Base-by-base conservation (phyloP, 2,888 invertebrate species). In the Nymphalis polychloros region DNA sequence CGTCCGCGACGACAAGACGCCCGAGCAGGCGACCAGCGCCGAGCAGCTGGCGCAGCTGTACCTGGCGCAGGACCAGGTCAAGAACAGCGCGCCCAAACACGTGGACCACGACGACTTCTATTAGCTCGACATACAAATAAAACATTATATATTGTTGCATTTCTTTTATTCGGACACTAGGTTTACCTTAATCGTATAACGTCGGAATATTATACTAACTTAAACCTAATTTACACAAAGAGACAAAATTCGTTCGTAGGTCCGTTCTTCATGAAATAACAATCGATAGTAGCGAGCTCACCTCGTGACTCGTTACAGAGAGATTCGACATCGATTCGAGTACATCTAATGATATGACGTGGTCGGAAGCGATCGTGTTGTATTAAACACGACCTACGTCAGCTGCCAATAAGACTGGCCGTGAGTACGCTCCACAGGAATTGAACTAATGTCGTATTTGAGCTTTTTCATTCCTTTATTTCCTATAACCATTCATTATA, bases 11-110 rank as follows among this genome's bases (percentile, higher is more conserved):
- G 99, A 99, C 89, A 99, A 99, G 91, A 93, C 93, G 27, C 95
- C 97, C 2, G 99, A 99, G 87, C 96, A 98, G 81, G 98, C 99
- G 1, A 99, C 99, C 3, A 94, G 95, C 4, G 95, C 98, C 59
- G 94, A 95, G 77, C 99, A 99, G 93, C 94, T 98, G 50, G 97
- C 97, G 0, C 94, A 95, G 49, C 95, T 99, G 96, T 99, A 99
- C 90, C 95, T 95, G 4, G 96, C 94, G 78, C 99, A 99, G 90
- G 98, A 98, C 84, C 97, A 97, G 89, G 97, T 99, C 64, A 76
- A 73, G 72, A 85, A 85, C 80, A 69, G 71, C 64, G 23, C 69
- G 61, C 35, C 64, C 59, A 70, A 50, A 41, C 76, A 67, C 48
- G 6, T 35, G 35, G 17, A 72, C 67, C 67, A 75, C 64, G 89